phyloP scores from a whole-genome alignment of 2,888 invertebrate species.

The Myathropa florea region DNA sequence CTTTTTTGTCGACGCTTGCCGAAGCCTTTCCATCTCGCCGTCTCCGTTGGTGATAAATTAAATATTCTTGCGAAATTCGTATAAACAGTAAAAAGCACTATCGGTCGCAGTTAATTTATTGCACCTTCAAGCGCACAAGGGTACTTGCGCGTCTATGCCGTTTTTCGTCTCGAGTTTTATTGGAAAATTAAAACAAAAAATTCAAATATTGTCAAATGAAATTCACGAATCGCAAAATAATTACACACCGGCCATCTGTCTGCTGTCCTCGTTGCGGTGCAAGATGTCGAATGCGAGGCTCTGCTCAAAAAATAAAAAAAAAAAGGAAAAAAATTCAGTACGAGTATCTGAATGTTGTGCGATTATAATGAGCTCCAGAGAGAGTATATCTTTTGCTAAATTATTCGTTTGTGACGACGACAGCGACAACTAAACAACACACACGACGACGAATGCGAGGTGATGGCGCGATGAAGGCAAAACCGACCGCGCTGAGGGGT shows the following conservation, averaged over 20 bases:
- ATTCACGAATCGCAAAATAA: conserved; percentile 64
- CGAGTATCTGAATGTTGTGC: conserved; percentile 47
- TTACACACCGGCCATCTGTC: conserved; percentile 65
- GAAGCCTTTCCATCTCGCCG: not conserved
- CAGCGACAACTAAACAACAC: not conserved
- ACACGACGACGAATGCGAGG: not conserved
- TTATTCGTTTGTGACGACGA: conserved; percentile 44
- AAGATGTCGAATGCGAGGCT: conserved; percentile 33
- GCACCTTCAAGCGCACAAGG: conserved; percentile 48
- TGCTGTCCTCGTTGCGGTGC: conserved; percentile 22
- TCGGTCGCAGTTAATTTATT: conserved; percentile 57
- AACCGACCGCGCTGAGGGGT: conserved; percentile 32
- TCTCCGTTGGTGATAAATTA: conserved; percentile 32
- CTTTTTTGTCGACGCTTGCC: not conserved
- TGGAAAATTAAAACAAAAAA: conserved; percentile 28
- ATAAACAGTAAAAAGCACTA: conserved; percentile 8
- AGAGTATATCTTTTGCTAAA: conserved; percentile 45
- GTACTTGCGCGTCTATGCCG: conserved; percentile 7
- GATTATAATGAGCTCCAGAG: conserved; percentile 56
- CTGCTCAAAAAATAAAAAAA: too few species aligned
- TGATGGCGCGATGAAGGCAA: conserved; percentile 18
- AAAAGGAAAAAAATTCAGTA: not conserved
- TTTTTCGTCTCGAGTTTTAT: not conserved
- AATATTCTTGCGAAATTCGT: conserved; percentile 42
- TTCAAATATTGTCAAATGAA: conserved; percentile 63